Base-by-base conservation (phyloP, 1,140 invertebrate species). In the Ectropis grisescens region DNA sequence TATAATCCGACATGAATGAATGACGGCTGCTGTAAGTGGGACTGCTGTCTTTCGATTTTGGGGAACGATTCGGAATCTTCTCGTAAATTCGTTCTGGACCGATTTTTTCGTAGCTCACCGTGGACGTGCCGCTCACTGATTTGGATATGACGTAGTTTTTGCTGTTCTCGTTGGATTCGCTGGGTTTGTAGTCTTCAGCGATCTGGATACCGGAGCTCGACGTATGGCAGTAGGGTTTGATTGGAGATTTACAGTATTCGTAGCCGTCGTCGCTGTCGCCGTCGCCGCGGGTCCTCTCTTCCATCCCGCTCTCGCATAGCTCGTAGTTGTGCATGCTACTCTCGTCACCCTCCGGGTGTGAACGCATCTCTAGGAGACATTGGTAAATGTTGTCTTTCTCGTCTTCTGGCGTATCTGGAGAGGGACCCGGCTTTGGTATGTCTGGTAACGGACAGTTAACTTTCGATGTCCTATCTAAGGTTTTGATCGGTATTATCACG, bases 41-140 rank as follows among this genome's bases (percentile, higher is more conserved):
- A 37, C 69, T 75, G 11, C 42, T 67, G 30, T 72, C 57, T 41
- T 72, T 75, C 11, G 60, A 71, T 36, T 67, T 68, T 5, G 52
- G 43, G 0, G 43, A 35, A 13, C 56, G 56, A 2, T 58, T 34
- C 14, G 70, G 72, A 32, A 82, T 82, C 41, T 78, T 81, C 47
- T 83, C 82, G 39, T 83, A 83, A 33, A 83, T 82, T 23, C 72
- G 56, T 8, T 72, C 76, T 0, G 74, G 61, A 24, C 70, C 80
- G 7, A 83, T 82, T 43, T 81, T 83, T 40, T 83, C 82, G 36
- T 83, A 83, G 34, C 80, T 82, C 1, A 81, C 62, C 2, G 82
- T 82, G 1, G 79, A 83, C 2, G 78, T 58, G 27, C 65, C 70
- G 28, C 80, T 83, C 2, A 75, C 65, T 7, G 78, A 82, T 46